A percentile compares a stretch with the other conserved stretches of the same genome.
These are phyloP conservation scores for Neoarius graeffei DNA, from an alignment of 2,113 vertebrate genomes.

Conservation along the genomic window DNA sequence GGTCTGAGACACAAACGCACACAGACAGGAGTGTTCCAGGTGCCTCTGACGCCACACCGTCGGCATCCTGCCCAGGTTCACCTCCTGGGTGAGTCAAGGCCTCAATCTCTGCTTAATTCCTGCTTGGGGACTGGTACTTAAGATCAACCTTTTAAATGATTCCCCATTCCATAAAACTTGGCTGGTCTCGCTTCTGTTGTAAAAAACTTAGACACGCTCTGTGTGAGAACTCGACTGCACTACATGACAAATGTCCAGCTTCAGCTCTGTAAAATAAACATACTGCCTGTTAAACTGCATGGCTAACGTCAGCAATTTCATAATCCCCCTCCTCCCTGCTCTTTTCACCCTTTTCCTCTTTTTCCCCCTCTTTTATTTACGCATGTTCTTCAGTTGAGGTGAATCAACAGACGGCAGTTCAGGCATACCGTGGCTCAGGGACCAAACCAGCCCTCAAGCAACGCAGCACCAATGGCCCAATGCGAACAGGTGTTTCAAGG, in stretches of 20 bases:
- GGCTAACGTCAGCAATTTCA: conserved; percentile 67
- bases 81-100: conserved; percentile 58
- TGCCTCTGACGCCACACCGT: conserved; percentile 67
- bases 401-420: conserved; percentile 61
- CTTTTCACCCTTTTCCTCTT: conserved; percentile 15
- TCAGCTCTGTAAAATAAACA: conserved; percentile 65
- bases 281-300: conserved; percentile 58
- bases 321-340: conserved; percentile 50
- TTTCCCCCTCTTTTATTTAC: conserved; percentile 26
- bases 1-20: conserved; percentile 3
- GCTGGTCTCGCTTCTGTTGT: conserved; percentile 65
- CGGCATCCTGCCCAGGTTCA: conserved; percentile 62
- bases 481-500: conserved; percentile 62
- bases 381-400: conserved; percentile 56
- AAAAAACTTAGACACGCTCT: conserved; percentile 40
- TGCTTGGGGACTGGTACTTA: conserved; percentile 67
- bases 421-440: conserved; percentile 18
- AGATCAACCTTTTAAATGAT: conserved; percentile 68
- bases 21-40: conserved; percentile 49
- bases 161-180: conserved; percentile 69
- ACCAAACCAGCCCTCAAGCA: conserved; percentile 66
- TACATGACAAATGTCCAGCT: conserved; percentile 71
- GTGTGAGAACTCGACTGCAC: conserved; percentile 66
- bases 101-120: conserved; percentile 60
- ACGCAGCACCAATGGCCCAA: conserved; percentile 75